Base-by-base conservation (phyloP, 2,797 vertebrate genomes). In the Aeoliscus strigatus region DNA sequence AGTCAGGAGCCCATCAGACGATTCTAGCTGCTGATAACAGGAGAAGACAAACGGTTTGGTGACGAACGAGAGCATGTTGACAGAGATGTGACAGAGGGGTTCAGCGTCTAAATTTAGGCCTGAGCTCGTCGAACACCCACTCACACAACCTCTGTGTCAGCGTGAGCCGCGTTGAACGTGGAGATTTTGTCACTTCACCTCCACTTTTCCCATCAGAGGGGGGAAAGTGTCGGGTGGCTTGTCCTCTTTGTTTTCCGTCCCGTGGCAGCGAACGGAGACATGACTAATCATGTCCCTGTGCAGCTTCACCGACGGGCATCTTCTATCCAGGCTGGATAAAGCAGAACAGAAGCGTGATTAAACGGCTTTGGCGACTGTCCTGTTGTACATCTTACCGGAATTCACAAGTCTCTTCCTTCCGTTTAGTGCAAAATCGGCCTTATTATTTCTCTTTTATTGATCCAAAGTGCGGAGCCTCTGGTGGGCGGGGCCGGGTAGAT, bases 381-480 rank as follows among this genome's bases (percentile, higher is more conserved):
- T 70, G 70, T 78, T 70, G 62, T 65, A 69, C 70, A 71, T 86
- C 79, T 74, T 83, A 79, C 83, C 82, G 77, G 72, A 86, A 79
- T 80, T 79, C 73, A 51, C 67, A 69, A 71, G 54, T 52, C 55
- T 60, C 47, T 50, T 54, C 24, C 24, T 13, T 51, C 27, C 28
- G 36, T 81, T 80, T 67, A 52, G 52, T 61, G 60, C 15, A 7
- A 75, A 80, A 73, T 65, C 43, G 14, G 47, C 62, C 39, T 9
- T 10, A 43, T 42, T 69, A 49, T 75, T 56, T 14, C 15, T 8
- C 40, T 56, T 71, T 60, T 55, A 62, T 76, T 75, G 72, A 77
- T 80, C 64, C 66, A 40, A 69, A 78, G 62, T 57, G 58, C 72
- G 58, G 39, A 59, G 38, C 51, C 51, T 71, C 55, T 73, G 66